Conservation (phyloP, 1,140 invertebrate genomes). For the Pseudomyrmex pallidus region DNA sequence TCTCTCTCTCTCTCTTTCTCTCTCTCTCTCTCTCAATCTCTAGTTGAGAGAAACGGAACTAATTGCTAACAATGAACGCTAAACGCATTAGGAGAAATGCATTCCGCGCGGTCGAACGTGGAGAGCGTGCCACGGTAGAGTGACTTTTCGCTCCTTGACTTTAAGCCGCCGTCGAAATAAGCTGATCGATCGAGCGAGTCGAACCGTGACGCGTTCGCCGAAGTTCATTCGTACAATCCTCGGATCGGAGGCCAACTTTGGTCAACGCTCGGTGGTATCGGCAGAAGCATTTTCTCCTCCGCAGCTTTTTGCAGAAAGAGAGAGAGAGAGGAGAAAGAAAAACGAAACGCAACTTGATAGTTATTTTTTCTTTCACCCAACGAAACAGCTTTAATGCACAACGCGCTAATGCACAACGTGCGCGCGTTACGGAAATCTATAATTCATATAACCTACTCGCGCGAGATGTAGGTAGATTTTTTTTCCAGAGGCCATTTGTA, state of each 20-base stretch:
- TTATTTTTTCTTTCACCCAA: too few species aligned
- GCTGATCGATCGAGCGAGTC: slow-evolving; percentile 28
- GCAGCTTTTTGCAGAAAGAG: not conserved
- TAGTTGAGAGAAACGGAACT: not conserved
- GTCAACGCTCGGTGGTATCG: slow-evolving; percentile 20
- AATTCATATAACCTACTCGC: slow-evolving; percentile 15
- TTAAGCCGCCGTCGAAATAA: slow-evolving; percentile 13
- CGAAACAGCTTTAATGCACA: too few species aligned
- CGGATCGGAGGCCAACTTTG: slow-evolving; percentile 19
- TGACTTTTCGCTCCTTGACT: slow-evolving; percentile 8
- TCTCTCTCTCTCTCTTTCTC: too few species aligned
- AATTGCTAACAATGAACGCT: slow-evolving; percentile 4
- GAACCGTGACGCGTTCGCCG: slow-evolving; percentile 30
- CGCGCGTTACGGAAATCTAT: not conserved
- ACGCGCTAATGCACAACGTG: slow-evolving; percentile 8
- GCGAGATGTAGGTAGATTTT: not conserved
- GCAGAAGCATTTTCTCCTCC: slow-evolving; percentile 37
- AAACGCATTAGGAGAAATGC: slow-evolving; percentile 31
- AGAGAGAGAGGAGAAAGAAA: too few species aligned
- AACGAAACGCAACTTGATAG: too few species aligned
- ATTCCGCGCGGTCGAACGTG: not conserved
- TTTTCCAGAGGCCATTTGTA: not conserved
- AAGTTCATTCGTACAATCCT: slow-evolving; percentile 52
- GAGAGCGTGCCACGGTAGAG: not conserved
- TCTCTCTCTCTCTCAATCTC: too few species aligned